phyloP scores from a whole-genome alignment of 2,888 invertebrate species.

The Ellobium chinense region DNA sequence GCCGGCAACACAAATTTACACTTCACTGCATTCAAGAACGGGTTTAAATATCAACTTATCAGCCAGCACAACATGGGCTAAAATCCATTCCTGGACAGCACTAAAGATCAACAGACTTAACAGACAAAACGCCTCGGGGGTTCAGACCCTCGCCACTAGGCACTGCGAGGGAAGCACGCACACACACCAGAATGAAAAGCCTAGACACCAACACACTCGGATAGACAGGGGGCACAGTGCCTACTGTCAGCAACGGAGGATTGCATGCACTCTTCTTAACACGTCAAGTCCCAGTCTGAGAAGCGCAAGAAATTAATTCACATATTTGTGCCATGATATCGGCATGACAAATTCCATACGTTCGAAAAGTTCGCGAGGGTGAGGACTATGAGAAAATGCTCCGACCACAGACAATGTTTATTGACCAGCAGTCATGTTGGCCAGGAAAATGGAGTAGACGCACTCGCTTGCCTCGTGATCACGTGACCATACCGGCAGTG shows the following conservation, averaged over 20 bases:
- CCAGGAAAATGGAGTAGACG: slow-evolving; percentile 42
- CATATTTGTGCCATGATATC: slow-evolving; percentile 3
- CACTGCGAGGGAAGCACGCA: neutral
- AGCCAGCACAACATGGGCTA: no score
- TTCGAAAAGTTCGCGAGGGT: neutral
- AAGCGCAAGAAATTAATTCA: neutral
- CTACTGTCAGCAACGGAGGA: no score
- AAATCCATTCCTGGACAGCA: no score
- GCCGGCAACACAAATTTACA: no score
- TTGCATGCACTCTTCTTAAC: neutral
- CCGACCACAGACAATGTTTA: neutral
- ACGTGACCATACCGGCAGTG: slow-evolving; percentile 47
- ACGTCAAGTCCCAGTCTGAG: slow-evolving; percentile 10
- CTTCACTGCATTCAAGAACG: no score
- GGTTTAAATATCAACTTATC: no score
- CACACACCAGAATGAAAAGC: neutral
- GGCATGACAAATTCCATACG: neutral
- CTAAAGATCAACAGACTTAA: no score
- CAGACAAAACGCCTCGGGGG: no score
- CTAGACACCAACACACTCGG: no score
- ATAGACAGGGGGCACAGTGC: no score
- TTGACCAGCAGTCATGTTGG: neutral
- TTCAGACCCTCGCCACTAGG: no score
- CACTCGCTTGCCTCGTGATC: slow-evolving; percentile 49
- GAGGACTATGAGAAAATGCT: neutral